Evolutionary conservation across 92 coral and sea anemone species (phyloP).

Genomic region (Epizoanthus scotinus): DNA sequence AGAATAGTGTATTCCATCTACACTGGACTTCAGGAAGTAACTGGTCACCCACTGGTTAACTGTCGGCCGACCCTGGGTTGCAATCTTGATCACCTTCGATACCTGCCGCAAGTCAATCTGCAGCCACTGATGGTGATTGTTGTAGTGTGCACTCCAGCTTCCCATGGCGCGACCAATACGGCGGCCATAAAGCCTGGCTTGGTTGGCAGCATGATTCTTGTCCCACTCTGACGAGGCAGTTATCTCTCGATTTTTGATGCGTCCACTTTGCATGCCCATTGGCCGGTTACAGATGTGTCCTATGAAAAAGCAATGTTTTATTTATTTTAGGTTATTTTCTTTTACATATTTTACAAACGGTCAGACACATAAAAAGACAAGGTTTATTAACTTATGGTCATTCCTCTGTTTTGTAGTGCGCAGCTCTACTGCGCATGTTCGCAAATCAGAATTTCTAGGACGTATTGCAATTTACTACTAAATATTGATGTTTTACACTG

Average conservation of each 20-base stretch:
- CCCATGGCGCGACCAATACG: constrained; percentile 74
- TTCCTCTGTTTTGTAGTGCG: no score
- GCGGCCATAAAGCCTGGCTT: constrained; percentile 70
- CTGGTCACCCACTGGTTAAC: constrained; percentile 69
- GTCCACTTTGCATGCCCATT: constrained; percentile 77
- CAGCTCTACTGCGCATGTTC: no score
- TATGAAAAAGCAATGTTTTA: constrained; percentile 11
- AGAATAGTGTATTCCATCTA: constrained; percentile 77
- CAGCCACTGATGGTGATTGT: constrained; percentile 68
- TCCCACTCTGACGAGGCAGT: constrained; percentile 76
- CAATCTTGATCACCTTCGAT: constrained; percentile 73
- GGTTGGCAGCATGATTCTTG: constrained; percentile 56
- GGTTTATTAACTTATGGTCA: no score
- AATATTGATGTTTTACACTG: no score
- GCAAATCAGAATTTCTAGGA: no score
- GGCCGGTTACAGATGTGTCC: constrained; percentile 84
- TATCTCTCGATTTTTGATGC: constrained; percentile 69
- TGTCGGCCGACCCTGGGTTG: constrained; percentile 73
- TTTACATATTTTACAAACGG: no score
- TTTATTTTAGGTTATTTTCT: no score
- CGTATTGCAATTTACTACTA: no score
- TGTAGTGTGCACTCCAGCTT: constrained; percentile 76
- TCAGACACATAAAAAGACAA: no score
- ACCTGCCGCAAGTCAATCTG: constrained; percentile 71
- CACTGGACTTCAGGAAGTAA: constrained; percentile 62